Evolutionary conservation across 2,888 invertebrate genomes (phyloP).

Genomic region (Drosophila tripunctata): DNA sequence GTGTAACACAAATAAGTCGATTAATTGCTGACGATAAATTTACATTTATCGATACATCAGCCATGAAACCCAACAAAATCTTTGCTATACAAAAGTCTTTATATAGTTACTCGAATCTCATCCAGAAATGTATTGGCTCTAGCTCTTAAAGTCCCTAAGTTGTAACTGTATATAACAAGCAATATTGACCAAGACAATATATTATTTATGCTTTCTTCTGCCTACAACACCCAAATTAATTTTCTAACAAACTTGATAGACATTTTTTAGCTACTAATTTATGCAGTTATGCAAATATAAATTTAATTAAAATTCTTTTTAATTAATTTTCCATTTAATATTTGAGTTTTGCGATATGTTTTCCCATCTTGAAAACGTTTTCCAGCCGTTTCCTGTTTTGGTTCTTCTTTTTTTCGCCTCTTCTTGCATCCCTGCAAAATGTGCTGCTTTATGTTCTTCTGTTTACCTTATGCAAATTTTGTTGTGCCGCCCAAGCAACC

Average conservation of each 20-base stretch:
- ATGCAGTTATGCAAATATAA: conserved; percentile 5
- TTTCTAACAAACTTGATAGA: neutral
- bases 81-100: too few species aligned
- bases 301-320: conserved; percentile 1
- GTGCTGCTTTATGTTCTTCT: conserved; percentile 20
- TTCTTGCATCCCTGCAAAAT: conserved; percentile 11
- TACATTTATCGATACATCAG: too few species aligned
- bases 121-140: too few species aligned
- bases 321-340: neutral
- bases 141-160: too few species aligned
- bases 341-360: neutral
- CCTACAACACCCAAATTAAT: too few species aligned
- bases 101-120: too few species aligned
- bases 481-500: conserved; percentile 23
- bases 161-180: too few species aligned
- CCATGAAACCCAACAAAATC: too few species aligned
- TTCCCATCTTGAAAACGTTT: neutral
- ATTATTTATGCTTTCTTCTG: too few species aligned
- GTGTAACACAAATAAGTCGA: too few species aligned
- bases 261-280: neutral
- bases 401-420: conserved; percentile 47
- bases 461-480: conserved; percentile 70
- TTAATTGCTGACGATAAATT: too few species aligned
- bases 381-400: conserved; percentile 9
- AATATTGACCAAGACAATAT: too few species aligned